phyloP scores from a whole-genome alignment of 2,113 vertebrate species.

The Hypomesus transpacificus region DNA sequence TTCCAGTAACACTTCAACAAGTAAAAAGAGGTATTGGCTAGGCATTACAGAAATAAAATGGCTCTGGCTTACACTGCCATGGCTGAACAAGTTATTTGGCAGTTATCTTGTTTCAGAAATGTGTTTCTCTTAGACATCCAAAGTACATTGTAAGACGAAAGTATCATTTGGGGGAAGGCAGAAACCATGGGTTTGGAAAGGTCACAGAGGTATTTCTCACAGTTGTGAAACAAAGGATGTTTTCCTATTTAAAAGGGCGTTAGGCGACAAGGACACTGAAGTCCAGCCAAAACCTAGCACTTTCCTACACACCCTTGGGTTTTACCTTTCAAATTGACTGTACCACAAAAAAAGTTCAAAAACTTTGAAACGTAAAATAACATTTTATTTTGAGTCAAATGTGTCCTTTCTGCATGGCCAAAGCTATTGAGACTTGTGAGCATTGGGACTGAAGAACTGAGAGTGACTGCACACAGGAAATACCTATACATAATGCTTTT shows the following conservation, averaged over 20 bases:
- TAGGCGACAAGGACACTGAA: no score
- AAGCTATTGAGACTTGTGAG: constrained; percentile 4
- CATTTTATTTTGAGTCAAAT: no score
- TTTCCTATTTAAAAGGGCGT: no score
- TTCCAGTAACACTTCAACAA: not conserved
- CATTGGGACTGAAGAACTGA: not conserved
- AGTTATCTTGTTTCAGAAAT: not conserved
- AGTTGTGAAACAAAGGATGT: no score
- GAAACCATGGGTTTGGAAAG: constrained; percentile 13
- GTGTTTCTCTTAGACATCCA: not conserved
- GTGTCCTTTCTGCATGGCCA: not conserved
- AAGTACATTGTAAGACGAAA: not conserved
- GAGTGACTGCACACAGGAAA: constrained; percentile 15
- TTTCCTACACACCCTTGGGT: no score
- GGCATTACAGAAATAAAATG: not conserved
- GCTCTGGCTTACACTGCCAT: not conserved
- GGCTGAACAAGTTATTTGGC: not conserved
- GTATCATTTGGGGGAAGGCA: constrained; percentile 15
- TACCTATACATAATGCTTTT: constrained; percentile 1
- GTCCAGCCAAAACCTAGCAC: no score
- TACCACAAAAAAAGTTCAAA: no score
- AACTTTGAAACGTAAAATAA: no score
- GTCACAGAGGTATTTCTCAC: not conserved
- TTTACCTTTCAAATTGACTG: no score
- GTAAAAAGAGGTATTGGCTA: not conserved